phyloP scores from a whole-genome alignment of 2,113 vertebrate species.

The Syrmaticus mikado region DNA sequence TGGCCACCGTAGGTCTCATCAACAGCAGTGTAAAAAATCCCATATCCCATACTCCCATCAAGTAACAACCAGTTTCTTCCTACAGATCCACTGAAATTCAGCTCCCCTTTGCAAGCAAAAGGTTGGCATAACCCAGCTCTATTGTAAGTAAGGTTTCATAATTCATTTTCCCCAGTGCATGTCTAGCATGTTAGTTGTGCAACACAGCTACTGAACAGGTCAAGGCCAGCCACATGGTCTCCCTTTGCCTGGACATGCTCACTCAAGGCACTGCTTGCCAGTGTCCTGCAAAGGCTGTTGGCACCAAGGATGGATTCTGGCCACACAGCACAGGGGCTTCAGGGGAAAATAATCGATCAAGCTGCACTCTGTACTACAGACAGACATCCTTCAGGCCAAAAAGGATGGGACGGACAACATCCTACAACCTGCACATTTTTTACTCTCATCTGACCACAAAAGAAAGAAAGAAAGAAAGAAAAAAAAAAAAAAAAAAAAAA shows the following conservation, averaged over 20 bases:
- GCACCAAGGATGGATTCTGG: background rate
- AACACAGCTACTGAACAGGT: rapidly evolving
- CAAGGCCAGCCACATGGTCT: rapidly evolving
- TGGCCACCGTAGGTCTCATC: background rate
- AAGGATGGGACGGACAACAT: background rate
- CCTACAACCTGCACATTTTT: rapidly evolving
- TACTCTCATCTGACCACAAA: background rate
- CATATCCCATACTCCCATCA: background rate
- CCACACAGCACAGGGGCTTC: background rate
- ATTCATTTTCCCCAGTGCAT: background rate
- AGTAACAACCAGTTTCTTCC: background rate
- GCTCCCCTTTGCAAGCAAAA: background rate
- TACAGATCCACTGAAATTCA: background rate
- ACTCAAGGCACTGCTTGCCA: background rate
- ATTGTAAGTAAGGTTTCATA: background rate
- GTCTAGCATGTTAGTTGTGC: background rate
- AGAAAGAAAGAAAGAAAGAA: too few relatives aligned
- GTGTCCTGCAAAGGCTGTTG: background rate
- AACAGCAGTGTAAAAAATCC: background rate
- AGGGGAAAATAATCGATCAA: background rate
- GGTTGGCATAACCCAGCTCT: background rate
- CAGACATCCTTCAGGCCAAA: background rate
- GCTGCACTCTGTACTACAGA: background rate
- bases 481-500: too few relatives aligned
- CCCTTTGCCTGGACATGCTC: rapidly evolving